Conservation (phyloP, 2,797 vertebrate genomes). For the Rhinoraja longicauda region DNA sequence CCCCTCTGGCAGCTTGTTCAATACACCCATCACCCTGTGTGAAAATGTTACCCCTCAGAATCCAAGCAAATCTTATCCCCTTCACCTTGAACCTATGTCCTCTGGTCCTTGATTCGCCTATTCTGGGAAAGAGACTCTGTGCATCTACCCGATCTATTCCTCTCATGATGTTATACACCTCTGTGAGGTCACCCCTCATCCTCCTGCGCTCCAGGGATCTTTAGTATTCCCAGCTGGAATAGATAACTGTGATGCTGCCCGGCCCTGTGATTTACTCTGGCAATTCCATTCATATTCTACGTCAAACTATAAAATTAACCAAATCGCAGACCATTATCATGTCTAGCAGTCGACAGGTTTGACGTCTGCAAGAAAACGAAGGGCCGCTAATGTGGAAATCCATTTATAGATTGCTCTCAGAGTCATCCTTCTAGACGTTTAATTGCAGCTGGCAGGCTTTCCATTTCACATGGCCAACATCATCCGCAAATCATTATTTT, state of each 20-base stretch:
- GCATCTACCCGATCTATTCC: too few species aligned
- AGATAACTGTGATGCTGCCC: neutral
- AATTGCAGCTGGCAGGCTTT: constrained; percentile 8
- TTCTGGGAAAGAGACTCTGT: too few species aligned
- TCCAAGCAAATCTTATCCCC: too few species aligned
- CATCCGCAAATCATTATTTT: neutral
- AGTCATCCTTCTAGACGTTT: neutral
- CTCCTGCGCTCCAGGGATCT: neutral
- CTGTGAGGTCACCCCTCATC: too few species aligned
- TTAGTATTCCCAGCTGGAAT: neutral
- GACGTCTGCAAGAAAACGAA: neutral
- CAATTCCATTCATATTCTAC: neutral
- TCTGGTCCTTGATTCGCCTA: too few species aligned
- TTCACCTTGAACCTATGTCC: too few species aligned
- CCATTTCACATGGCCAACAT: neutral
- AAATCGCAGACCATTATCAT: neutral
- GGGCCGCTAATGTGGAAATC: constrained; percentile 1
- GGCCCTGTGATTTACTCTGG: neutral
- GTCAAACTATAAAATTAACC: neutral
- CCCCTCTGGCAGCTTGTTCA: too few species aligned
- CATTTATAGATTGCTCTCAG: neutral
- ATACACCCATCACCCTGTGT: too few species aligned
- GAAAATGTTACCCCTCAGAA: too few species aligned
- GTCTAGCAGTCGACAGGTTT: neutral
- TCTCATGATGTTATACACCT: too few species aligned